Evolutionary conservation across 2,797 vertebrate genomes (phyloP).

Genomic region (Tadarida brasiliensis): DNA sequence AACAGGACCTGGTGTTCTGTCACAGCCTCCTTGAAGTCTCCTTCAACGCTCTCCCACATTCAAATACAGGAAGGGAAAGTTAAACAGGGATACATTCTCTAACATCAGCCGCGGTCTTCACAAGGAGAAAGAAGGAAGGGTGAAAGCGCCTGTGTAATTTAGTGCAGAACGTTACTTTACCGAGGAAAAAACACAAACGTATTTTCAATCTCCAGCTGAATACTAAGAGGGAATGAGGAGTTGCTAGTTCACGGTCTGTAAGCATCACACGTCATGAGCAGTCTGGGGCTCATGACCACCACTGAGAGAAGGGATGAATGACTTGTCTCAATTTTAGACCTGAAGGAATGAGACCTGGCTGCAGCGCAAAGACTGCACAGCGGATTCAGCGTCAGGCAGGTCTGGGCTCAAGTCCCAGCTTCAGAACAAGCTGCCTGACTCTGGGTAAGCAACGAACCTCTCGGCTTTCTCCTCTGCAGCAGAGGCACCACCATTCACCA

Average conservation of each 20-base stretch:
- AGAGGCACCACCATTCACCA: background rate
- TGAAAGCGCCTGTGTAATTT: background rate
- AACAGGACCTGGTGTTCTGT: background rate
- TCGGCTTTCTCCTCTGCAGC: background rate
- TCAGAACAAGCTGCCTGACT: background rate
- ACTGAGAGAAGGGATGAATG: background rate
- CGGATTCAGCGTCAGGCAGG: background rate
- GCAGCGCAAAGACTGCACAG: accelerated
- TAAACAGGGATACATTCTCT: no score
- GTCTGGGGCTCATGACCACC: background rate
- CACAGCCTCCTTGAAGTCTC: background rate
- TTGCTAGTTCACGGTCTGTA: accelerated
- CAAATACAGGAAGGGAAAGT: background rate
- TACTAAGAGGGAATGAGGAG: background rate
- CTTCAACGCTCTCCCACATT: background rate
- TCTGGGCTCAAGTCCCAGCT: background rate
- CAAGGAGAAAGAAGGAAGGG: background rate
- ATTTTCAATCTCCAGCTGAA: background rate
- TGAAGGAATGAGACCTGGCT: background rate
- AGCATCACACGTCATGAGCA: accelerated
- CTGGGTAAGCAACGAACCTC: background rate
- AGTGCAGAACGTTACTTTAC: background rate
- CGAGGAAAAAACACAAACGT: background rate
- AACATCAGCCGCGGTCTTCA: background rate
- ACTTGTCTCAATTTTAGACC: background rate